Evolutionary conservation across 2,797 vertebrate species (phyloP), one percentile per base, ranked within the genome.

Genomic region (Zalophus californianus): DNA sequence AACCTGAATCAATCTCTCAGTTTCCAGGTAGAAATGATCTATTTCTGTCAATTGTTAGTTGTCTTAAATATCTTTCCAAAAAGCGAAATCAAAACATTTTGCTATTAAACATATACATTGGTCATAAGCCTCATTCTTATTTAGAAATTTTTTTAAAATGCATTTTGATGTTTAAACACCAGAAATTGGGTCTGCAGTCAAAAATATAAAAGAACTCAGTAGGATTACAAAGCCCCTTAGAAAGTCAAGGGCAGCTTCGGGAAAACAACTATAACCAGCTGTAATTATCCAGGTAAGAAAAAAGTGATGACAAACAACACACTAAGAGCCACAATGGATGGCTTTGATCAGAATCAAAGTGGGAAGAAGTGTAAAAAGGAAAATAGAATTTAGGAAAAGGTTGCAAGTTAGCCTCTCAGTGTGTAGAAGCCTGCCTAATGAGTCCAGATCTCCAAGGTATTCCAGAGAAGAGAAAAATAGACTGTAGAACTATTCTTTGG

Each of bases 41-140:
- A 60, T 86, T 93, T 84, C 35, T 1, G 44, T 60, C 32, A 90
- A 56, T 48, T 80, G 11, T 94, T 72, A 83, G 29, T 88, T 75
- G 9, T 29, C 32, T 90, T 83, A 90, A 94, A 44, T 15, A 52
- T 68, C 27, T 89, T 94, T 89, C 4, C 8, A 94, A 60, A 95
- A 95, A 56, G n/a, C 80, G 79, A 85, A 96, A 72, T 70, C 20
- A 80, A 93, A 93, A 44, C 25, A 62, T 11, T 94, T 4, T 83
- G 66, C 11, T 9, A 64, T 86, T 93, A 58, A 95, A 58, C 6
- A 56, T 52, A 64, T 32, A 32, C 78, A 23, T 58, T 88, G n/a
- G 77, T 84, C 48, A 54, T 77, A 93, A 64, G 2, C 12, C 11
- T 85, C 18, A 41, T 70, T 11, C 4, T 83, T 91, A 68, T 86